Evolutionary conservation across 2,113 vertebrate genomes (phyloP).

Genomic region (Holacanthus passer): DNA sequence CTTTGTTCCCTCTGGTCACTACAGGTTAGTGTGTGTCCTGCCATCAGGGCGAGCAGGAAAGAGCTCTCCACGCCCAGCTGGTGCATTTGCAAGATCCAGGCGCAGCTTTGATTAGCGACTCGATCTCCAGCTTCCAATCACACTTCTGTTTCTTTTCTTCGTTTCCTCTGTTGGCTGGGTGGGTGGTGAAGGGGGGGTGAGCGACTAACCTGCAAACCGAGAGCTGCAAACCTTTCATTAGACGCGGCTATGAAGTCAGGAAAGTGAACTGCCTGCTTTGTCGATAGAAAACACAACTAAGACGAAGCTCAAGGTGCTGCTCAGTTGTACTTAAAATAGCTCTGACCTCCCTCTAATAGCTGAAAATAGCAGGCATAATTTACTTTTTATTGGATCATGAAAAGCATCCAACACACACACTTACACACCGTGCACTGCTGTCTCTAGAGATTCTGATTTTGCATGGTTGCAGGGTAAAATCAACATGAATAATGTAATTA

Average conservation of each 20-base stretch:
- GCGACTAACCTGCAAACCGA: slow-evolving; percentile 47
- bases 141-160: slow-evolving; percentile 38
- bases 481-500: slow-evolving; percentile 34
- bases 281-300: slow-evolving; percentile 12
- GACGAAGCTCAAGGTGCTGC: slow-evolving; percentile 37
- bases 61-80: slow-evolving; percentile 38
- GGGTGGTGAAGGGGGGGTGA: slow-evolving; percentile 4
- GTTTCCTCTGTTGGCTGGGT: slow-evolving; percentile 27
- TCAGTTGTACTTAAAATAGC: slow-evolving; percentile 45
- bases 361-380: slow-evolving; percentile 58
- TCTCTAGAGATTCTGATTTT: slow-evolving; percentile 28
- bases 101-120: slow-evolving; percentile 68
- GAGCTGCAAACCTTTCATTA: slow-evolving; percentile 38
- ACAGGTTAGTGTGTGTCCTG: slow-evolving; percentile 51
- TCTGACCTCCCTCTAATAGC: slow-evolving; percentile 37
- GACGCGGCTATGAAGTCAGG: slow-evolving; percentile 22
- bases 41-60: slow-evolving; percentile 27
- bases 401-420: not conserved
- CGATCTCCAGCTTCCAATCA: slow-evolving; percentile 44
- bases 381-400: slow-evolving; percentile 37
- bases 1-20: slow-evolving; percentile 63
- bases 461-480: slow-evolving; percentile 30
- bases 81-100: slow-evolving; percentile 47
- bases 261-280: slow-evolving; percentile 27
- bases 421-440: not conserved